phyloP scores from a whole-genome alignment of 1,140 invertebrate genomes.

The Neodiprion lecontei region DNA sequence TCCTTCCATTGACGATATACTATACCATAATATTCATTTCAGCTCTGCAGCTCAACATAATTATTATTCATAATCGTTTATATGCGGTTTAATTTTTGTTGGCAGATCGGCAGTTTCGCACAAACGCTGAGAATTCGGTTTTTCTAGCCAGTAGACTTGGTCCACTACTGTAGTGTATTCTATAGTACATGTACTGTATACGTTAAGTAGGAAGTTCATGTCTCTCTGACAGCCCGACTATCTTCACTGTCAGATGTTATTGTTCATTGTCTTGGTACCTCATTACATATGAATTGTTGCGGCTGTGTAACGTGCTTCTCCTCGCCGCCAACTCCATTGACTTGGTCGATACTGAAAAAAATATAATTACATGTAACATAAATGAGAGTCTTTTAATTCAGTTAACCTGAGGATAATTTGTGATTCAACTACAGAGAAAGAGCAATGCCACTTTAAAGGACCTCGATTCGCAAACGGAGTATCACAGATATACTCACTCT shows the following conservation, averaged over 20 bases:
- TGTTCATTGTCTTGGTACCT: conserved; percentile 13
- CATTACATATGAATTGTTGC: conserved; percentile 91
- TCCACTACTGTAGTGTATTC: conserved; percentile 4
- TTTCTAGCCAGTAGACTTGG: conserved; percentile 26
- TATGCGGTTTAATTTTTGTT: too few relatives aligned
- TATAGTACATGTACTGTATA: conserved; percentile 26
- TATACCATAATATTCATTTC: too few relatives aligned
- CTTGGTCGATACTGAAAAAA: conserved; percentile 89
- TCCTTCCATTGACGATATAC: too few relatives aligned
- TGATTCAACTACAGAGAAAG: too few relatives aligned
- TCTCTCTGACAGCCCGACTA: conserved; percentile 45
- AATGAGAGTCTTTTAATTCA: neutral
- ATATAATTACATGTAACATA: conserved; percentile 30
- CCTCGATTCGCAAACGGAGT: too few relatives aligned
- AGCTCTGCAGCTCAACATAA: too few relatives aligned
- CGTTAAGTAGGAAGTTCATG: conserved; percentile 53
- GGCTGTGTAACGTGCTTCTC: conserved; percentile 89
- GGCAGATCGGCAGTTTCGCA: conserved; percentile 18
- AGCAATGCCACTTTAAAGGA: too few relatives aligned
- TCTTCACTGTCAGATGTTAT: conserved; percentile 31
- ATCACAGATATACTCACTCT: conserved; percentile 71
- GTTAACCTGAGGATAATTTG: neutral
- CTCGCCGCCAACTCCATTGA: conserved; percentile 88
- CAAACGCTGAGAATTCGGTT: conserved; percentile 20
- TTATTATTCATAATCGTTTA: too few relatives aligned